Evolutionary conservation across 2,888 invertebrate genomes (phyloP).

Genomic region (Idaea aversata): DNA sequence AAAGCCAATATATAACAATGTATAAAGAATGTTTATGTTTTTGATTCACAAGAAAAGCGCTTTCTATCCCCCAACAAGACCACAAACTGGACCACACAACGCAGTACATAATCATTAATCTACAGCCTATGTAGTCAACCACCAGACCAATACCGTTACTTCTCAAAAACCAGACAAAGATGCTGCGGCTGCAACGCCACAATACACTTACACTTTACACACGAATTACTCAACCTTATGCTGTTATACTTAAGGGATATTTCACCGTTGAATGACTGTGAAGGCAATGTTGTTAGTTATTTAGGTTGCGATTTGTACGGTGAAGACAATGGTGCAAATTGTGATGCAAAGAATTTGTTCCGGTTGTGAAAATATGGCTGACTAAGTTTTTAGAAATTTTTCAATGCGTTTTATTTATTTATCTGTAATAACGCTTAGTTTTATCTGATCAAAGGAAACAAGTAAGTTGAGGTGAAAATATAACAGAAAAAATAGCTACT

Average conservation of each 20-base stretch:
- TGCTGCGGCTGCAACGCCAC: conserved; percentile 37
- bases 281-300: conserved; percentile 27
- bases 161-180: conserved; percentile 51
- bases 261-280: conserved; percentile 12
- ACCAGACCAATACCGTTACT: conserved; percentile 49
- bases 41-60: neutral
- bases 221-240: conserved; percentile 21
- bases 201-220: neutral
- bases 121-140: neutral
- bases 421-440: too few relatives aligned
- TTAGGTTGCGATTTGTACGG: conserved; percentile 42
- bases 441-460: too few relatives aligned
- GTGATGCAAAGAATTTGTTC: conserved; percentile 22
- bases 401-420: neutral
- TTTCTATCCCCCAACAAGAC: neutral
- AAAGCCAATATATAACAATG: too few relatives aligned
- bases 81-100: neutral
- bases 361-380: conserved; percentile 11
- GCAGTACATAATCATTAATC: neutral
- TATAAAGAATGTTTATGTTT: too few relatives aligned
- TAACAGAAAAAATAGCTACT: too few relatives aligned
- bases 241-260: conserved; percentile 5
- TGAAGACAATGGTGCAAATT: conserved; percentile 49
- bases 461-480: too few relatives aligned
- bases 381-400: neutral